phyloP scores from a whole-genome alignment of 2,888 invertebrate species.

The Dynastes tityus region DNA sequence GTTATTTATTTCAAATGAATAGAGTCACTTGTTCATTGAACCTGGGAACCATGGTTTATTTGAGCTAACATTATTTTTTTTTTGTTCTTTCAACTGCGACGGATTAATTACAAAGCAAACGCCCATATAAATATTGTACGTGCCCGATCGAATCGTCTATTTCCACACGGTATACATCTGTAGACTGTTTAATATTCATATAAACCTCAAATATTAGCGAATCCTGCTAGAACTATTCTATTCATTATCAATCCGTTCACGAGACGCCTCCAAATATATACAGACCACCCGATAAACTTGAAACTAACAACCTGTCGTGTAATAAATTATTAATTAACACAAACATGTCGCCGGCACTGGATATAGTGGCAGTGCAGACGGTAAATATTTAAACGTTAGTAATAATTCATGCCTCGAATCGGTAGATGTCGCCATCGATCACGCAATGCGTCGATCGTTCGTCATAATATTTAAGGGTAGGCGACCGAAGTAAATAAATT shows the following conservation, averaged over 20 bases:
- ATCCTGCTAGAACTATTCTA: neutral
- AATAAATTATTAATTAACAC: conserved; percentile 37
- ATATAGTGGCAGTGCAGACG: neutral
- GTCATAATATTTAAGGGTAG: conserved; percentile 14
- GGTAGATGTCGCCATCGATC: conserved; percentile 10
- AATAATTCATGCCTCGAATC: conserved; percentile 23
- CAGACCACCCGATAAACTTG: conserved; percentile 3
- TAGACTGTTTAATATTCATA: too few species aligned
- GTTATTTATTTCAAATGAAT: too few species aligned
- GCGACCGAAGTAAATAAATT: neutral
- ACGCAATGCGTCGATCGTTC: conserved; percentile 11
- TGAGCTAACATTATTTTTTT: too few species aligned
- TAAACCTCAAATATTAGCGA: neutral
- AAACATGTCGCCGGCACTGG: neutral
- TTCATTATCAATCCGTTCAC: neutral
- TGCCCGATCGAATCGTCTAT: too few species aligned
- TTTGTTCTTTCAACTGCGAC: too few species aligned
- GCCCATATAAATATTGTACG: too few species aligned
- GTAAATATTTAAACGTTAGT: conserved; percentile 23
- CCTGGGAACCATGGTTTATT: too few species aligned
- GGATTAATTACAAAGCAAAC: too few species aligned
- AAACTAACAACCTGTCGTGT: neutral
- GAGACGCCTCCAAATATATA: neutral
- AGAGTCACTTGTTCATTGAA: too few species aligned
- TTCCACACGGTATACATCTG: too few species aligned